A percentile compares a stretch with the other conserved stretches of the same genome.
phyloP scores from a whole-genome alignment of 2,113 vertebrate species.

The Martes martes region DNA sequence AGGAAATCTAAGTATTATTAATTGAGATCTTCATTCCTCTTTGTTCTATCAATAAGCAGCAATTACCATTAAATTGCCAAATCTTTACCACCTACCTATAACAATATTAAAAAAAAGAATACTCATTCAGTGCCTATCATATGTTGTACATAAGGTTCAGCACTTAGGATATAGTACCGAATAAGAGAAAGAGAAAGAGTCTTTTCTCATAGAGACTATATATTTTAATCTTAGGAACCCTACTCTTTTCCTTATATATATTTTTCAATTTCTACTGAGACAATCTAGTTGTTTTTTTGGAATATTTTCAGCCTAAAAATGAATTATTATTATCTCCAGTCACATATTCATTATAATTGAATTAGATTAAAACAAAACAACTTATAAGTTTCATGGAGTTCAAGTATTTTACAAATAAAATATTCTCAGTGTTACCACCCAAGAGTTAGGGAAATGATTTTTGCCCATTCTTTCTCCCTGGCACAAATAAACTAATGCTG shows the following conservation, averaged over 20 bases:
- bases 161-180: background rate
- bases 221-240: background rate
- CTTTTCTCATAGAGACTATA: background rate
- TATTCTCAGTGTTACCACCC: background rate
- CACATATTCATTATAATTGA: background rate
- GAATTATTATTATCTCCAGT: background rate
- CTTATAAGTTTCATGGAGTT: background rate
- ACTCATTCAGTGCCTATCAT: background rate
- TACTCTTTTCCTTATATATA: background rate
- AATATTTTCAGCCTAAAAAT: background rate
- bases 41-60: background rate
- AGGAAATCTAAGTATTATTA: background rate
- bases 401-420: slow-evolving; percentile 27
- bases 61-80: background rate
- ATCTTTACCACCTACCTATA: background rate
- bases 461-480: background rate
- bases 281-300: background rate
- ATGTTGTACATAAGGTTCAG: background rate
- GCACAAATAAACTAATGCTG: slow-evolving; percentile 1
- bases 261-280: background rate
- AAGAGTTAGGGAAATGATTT: slow-evolving; percentile 16
- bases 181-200: background rate
- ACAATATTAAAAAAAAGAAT: background rate
- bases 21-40: background rate
- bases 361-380: slow-evolving; percentile 28